Base-by-base conservation (phyloP, 2,888 invertebrate species). In the Coleophora deauratella region DNA sequence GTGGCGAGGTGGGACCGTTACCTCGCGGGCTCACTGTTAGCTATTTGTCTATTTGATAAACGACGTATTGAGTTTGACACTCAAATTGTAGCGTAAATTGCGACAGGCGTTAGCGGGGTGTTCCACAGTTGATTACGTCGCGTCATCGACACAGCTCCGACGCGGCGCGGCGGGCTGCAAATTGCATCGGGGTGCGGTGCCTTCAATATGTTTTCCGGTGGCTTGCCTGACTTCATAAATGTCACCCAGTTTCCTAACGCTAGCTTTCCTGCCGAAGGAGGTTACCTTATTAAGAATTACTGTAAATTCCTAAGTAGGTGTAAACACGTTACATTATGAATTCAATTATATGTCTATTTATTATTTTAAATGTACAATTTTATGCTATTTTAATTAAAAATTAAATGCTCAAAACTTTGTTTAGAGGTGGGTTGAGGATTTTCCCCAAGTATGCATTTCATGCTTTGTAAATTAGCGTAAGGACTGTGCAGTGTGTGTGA, bases 181-280 rank as follows among this genome's bases (percentile, higher is more conserved):
- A 50, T 47, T 45, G 45, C 45, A 49, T 42, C 43, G 52, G 58
- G 56, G 56, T 55, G 59, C 52, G 57, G 50, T 51, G 50, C 41
- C 57, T 55, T 54, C 62, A 59, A 66, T 60, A 59, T 61, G 49
- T 59, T 54, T 63, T 60, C 60, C 57, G 54, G 53, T 45, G 47
- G 55, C 57, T 57, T 62, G 66, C 52, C 70, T 66, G 69, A 74
- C 74, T 72, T 62, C 69, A 67, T 62, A 72, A 73, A 71, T 70
- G 74, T 75, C 76, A 70, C 66, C 64, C 58, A 65, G 64, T 70
- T 74, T 69, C 74, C 69, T 64, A 63, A 57, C 59, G 56, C 57
- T 55, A 62, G 54, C 57, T 47, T 45, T 45, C 52, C 27, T 37
- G 38, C 11, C 47, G 34, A 37, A 40, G 55, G 57, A 58, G 66